Evolutionary conservation across 2,113 vertebrate genomes (phyloP).

Genomic region (Centrocercus urophasianus): DNA sequence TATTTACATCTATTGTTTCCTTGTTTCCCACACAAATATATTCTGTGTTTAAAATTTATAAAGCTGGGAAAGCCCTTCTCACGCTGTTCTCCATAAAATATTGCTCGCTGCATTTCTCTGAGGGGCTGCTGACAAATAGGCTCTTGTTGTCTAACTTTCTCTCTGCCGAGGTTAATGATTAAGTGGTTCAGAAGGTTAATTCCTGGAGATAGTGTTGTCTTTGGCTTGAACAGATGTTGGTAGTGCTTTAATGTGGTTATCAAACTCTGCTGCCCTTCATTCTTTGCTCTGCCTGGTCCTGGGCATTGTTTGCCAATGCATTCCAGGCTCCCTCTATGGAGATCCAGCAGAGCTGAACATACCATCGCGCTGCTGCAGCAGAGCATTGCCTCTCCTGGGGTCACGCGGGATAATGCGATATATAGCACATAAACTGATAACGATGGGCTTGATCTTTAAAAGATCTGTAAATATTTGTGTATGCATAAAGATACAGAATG

Average conservation of each 20-base stretch:
- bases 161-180: conserved; percentile 94
- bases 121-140: conserved; percentile 91
- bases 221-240: conserved; percentile 96
- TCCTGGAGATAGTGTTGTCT: conserved; percentile 93
- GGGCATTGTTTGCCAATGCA: conserved; percentile 85
- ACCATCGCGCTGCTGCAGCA: conserved; percentile 71
- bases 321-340: conserved; percentile 90
- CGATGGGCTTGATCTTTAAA: conserved; percentile 27
- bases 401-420: conserved; percentile 68
- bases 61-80: conserved; percentile 86
- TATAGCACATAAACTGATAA: conserved; percentile 32
- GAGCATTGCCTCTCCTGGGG: conserved; percentile 77
- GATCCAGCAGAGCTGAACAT: conserved; percentile 84
- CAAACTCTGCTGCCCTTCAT: conserved; percentile 93
- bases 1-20: conserved; percentile 76
- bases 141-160: conserved; percentile 92
- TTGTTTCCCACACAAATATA: conserved; percentile 86
- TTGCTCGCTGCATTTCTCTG: conserved; percentile 81
- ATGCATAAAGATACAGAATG: conserved; percentile 3
- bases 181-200: conserved; percentile 92
- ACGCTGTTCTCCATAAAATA: conserved; percentile 94
- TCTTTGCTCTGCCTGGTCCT: conserved; percentile 79
- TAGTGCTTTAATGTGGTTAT: conserved; percentile 98
- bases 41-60: conserved; percentile 78
- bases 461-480: conserved; percentile 53